Percentiles rank a stretch among this genome's conserved stretches.
These are phyloP conservation scores for Patagioenas fasciata DNA, from an alignment of 2,113 vertebrate species.

Conservation along the genomic window DNA sequence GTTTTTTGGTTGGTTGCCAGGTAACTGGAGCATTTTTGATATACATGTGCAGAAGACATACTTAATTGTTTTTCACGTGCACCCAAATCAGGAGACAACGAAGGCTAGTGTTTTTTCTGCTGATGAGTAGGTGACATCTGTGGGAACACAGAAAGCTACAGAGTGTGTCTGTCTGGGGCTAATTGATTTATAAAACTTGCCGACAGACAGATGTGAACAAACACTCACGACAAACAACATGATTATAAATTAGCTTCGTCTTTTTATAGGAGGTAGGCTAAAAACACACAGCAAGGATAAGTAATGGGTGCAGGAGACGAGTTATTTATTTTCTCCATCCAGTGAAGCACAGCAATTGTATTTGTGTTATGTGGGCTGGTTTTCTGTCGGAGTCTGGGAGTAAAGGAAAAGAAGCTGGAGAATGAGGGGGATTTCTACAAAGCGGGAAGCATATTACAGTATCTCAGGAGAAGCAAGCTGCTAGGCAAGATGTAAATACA, in stretches of 20 bases:
- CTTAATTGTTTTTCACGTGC: constrained; percentile 43
- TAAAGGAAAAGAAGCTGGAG: not conserved
- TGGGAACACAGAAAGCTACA: constrained; percentile 60
- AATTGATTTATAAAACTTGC: constrained; percentile 73
- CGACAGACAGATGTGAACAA: constrained; percentile 65
- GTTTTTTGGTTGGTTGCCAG: constrained; percentile 46
- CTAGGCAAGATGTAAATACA: not conserved
- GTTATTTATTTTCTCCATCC: constrained; percentile 54
- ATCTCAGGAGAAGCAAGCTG: not conserved
- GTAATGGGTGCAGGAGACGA: constrained; percentile 36
- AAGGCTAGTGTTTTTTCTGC: constrained; percentile 30
- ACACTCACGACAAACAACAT: constrained; percentile 43
- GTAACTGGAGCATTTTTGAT: constrained; percentile 43
- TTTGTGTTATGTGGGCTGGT: not conserved
- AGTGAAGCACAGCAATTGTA: not conserved
- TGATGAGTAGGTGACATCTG: constrained; percentile 66
- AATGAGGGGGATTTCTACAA: not conserved
- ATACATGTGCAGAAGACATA: constrained; percentile 17
- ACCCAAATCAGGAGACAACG: not conserved
- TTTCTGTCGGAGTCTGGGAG: not conserved
- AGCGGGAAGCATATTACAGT: not conserved
- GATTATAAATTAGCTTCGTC: constrained; percentile 63
- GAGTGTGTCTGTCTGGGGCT: constrained; percentile 60
- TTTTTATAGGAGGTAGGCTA: constrained; percentile 42
- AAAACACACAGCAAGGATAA: constrained; percentile 52